Evolutionary conservation across 2,113 vertebrate species (phyloP).

Genomic region (Mola mola): DNA sequence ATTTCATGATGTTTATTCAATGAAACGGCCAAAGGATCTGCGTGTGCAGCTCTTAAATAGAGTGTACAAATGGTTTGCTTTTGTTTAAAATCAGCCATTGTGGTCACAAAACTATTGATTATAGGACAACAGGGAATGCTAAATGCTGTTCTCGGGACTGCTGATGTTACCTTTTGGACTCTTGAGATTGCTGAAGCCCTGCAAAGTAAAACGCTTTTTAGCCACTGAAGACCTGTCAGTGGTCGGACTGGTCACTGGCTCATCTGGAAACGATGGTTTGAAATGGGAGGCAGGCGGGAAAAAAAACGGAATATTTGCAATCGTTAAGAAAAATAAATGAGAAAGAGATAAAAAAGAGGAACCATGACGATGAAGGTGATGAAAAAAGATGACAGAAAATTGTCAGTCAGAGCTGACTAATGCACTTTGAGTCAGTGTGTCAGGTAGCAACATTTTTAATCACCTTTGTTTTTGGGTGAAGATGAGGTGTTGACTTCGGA

Average conservation of each 20-base stretch:
- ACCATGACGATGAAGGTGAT: conserved; percentile 27
- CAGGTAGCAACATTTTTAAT: no score
- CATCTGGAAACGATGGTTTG: conserved; percentile 83
- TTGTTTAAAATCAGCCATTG: no score
- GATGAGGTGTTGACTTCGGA: conserved; percentile 55
- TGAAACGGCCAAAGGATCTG: no score
- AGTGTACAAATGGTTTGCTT: no score
- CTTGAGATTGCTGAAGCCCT: conserved; percentile 93
- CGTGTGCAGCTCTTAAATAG: no score
- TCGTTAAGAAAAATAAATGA: neutral
- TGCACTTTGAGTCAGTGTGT: conserved; percentile 34
- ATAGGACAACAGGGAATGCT: no score
- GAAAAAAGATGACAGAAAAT: conserved; percentile 35
- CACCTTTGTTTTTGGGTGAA: conserved; percentile 78
- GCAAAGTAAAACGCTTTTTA: conserved; percentile 91
- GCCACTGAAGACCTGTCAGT: conserved; percentile 88
- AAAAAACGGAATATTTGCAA: neutral
- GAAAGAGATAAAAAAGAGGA: conserved; percentile 2
- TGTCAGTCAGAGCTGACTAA: neutral
- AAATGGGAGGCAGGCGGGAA: conserved; percentile 48
- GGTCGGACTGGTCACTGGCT: conserved; percentile 84
- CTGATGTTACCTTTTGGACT: conserved; percentile 89
- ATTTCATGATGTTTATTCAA: no score
- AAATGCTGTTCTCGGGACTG: no score
- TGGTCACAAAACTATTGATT: no score